Conservation (phyloP, 2,888 invertebrate species). For the Dusona sp. region DNA sequence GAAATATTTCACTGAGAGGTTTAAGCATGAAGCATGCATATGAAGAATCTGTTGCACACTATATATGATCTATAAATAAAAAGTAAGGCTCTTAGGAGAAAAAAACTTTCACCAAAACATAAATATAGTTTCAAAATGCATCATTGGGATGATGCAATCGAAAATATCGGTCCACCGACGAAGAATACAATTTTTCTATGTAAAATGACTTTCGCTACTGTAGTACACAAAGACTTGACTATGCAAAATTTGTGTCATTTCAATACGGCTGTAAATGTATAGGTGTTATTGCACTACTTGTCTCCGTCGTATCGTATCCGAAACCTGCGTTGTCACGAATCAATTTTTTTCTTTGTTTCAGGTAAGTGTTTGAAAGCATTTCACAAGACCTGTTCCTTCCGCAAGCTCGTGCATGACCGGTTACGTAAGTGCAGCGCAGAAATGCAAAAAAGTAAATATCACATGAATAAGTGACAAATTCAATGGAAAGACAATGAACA, state of each 20-base stretch:
- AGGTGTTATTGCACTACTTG: neutral
- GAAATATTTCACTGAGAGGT: neutral
- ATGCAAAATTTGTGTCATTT: neutral
- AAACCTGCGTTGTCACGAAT: constrained; percentile 9
- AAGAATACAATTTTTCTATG: neutral
- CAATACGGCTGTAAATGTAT: neutral
- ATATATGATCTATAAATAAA: neutral
- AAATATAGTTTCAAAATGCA: neutral
- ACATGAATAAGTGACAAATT: constrained; percentile 33
- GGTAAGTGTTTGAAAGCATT: constrained; percentile 65
- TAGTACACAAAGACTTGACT: neutral
- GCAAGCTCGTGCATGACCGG: constrained; percentile 45
- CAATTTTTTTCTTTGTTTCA: constrained; percentile 47
- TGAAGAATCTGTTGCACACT: neutral
- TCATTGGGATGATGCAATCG: too few relatives aligned
- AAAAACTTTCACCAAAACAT: neutral
- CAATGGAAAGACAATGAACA: neutral
- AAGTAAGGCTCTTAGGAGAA: neutral
- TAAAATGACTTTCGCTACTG: neutral
- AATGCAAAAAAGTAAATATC: constrained; percentile 21
- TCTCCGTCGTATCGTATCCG: neutral
- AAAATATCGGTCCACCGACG: too few relatives aligned
- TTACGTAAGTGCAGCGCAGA: constrained; percentile 62
- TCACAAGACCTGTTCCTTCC: constrained; percentile 38
- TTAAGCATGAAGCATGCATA: neutral